Evolutionary conservation across 2,888 invertebrate species (phyloP).

Genomic region (Apodemia zela): DNA sequence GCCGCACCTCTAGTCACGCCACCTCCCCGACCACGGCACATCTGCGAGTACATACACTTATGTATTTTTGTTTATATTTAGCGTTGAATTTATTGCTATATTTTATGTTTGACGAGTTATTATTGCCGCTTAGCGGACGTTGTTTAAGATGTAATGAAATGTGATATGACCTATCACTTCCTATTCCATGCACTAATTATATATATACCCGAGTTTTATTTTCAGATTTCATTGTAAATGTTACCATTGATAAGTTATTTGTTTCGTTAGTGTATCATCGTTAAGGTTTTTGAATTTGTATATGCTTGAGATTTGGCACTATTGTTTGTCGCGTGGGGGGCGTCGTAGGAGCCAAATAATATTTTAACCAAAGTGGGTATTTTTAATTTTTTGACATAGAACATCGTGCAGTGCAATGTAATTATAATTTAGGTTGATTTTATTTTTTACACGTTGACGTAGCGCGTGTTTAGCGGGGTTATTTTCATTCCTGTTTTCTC

Average conservation of each 20-base stretch:
- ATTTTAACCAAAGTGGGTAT: slow-evolving; percentile 54
- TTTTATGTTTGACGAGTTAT: slow-evolving; percentile 32
- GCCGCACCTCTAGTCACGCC: slow-evolving; percentile 35
- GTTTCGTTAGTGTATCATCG: slow-evolving; percentile 48
- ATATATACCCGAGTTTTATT: slow-evolving; percentile 46
- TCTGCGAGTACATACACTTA: too few species aligned
- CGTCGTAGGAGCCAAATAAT: slow-evolving; percentile 38
- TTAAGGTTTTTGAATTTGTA: slow-evolving; percentile 7
- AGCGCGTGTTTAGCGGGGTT: slow-evolving; percentile 46
- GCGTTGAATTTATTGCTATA: slow-evolving; percentile 49
- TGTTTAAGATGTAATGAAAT: slow-evolving; percentile 41
- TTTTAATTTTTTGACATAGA: slow-evolving; percentile 34
- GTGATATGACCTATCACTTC: slow-evolving; percentile 75
- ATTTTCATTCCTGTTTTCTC: slow-evolving; percentile 66
- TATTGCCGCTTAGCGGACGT: slow-evolving; percentile 40
- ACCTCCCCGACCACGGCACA: too few species aligned
- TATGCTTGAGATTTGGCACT: slow-evolving; percentile 24
- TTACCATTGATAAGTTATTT: slow-evolving; percentile 76
- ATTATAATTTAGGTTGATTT: slow-evolving; percentile 30
- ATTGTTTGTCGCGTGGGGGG: slow-evolving; percentile 24
- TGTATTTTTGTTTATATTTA: slow-evolving; percentile 56
- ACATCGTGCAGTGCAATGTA: slow-evolving; percentile 35
- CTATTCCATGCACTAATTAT: slow-evolving; percentile 61
- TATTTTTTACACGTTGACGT: slow-evolving; percentile 33
- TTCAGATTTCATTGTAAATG: slow-evolving; percentile 73